Base-by-base conservation (phyloP, 2,113 vertebrate species). In the Mesembrinibis cayennensis region DNA sequence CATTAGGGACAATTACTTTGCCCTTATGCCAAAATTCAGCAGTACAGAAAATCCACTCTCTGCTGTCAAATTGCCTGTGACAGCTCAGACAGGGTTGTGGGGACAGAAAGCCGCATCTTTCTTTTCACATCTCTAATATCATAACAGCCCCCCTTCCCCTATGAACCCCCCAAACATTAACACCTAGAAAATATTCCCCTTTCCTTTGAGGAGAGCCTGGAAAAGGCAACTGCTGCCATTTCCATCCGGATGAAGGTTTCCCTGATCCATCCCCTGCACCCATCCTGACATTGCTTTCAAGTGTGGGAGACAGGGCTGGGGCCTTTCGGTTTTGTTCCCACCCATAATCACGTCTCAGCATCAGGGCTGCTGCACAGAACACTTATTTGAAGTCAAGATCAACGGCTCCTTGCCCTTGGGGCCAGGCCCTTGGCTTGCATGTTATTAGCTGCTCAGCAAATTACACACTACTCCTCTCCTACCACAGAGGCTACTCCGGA, bases 31-130 rank as follows among this genome's bases (percentile, higher is more conserved):
- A 80, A 55, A 70, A 74, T 40, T 36, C 42, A 89, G 42, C 85
- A 89, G 67, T 71, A 70, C 50, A 25, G 45, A 45, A 61, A 83
- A 77, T 27, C 50, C 32, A 7, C 58, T 42, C 13, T 34, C 16
- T 1, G 22, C 58, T 80, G 40, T 49, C 74, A 56, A 9, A 45
- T 19, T 62, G 27, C 36, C 56, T 3, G 2, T 19, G 40, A 38
- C 63, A 26, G 4, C 74, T 73, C 4, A 0, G 58, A 52, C 70
- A 55, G 42, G 40, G 23, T 2, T 30, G 29, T 8, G 63, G 29
- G 44, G 58, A 61, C 0, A 0, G 30, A 44, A 61, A 40, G n/a
- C 30, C 0, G 0, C 4, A 4, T 32, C 62, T 49, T 71, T 38
- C 44, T 69, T 76, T 74, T 66, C 78, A 27, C 38, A 73, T 26